These are phyloP conservation scores for Coreoperca whiteheadi DNA, from an alignment of 2,113 vertebrate species.

Conservation along the genomic window DNA sequence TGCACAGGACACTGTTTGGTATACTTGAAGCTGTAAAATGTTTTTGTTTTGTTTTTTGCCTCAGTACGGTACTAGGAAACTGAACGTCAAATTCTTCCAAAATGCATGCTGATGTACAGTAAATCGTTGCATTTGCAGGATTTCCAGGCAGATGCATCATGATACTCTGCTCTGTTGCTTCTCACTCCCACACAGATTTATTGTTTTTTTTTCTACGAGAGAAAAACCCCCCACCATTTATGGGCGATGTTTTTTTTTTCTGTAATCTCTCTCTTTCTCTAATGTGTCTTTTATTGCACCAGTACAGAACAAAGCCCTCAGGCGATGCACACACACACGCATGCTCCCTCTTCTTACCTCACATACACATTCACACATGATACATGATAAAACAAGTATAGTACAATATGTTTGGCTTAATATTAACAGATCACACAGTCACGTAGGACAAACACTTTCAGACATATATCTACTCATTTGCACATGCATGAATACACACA, in stretches of 20 bases:
- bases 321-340: constrained; percentile 49
- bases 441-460: not conserved
- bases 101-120: constrained; percentile 17
- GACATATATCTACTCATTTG: not conserved
- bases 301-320: constrained; percentile 74
- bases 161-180: constrained; percentile 65
- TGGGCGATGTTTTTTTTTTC: constrained; percentile 66
- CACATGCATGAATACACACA: constrained; percentile 11
- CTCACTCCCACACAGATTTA: constrained; percentile 74
- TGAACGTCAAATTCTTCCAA: constrained; percentile 25
- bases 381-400: constrained; percentile 31
- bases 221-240: constrained; percentile 56
- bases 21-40: not conserved
- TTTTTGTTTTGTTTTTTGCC: constrained; percentile 12
- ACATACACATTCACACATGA: constrained; percentile 21
- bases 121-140: constrained; percentile 43
- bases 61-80: constrained; percentile 24
- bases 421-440: constrained; percentile 52
- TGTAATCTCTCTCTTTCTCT: constrained; percentile 78
- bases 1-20: not conserved
- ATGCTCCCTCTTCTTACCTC: not conserved
- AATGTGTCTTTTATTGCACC: constrained; percentile 84
- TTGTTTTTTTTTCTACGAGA: constrained; percentile 46
- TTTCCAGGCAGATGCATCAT: constrained; percentile 60
- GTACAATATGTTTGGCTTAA: constrained; percentile 45